A percentile compares a stretch with the other conserved stretches of the same genome.
These are phyloP conservation scores for Lacerta viridis DNA, from an alignment of 2,797 vertebrate genomes.

Conservation along the genomic window DNA sequence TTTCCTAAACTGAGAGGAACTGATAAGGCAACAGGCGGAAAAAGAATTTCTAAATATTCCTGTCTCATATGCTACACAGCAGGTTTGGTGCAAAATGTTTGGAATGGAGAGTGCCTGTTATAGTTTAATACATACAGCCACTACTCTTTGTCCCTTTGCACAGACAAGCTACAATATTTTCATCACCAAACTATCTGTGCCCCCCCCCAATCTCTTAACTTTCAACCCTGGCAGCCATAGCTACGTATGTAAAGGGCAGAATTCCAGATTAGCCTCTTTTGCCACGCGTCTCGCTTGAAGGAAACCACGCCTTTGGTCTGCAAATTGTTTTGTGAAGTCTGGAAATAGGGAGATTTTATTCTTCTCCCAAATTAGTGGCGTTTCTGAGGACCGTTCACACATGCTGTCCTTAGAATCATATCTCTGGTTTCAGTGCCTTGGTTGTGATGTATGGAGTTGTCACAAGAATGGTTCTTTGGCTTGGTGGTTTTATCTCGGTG, in stretches of 20 bases:
- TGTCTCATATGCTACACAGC: background rate
- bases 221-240: background rate
- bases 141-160: background rate
- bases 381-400: too few relatives aligned
- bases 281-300: too few relatives aligned
- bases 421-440: too few relatives aligned
- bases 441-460: background rate
- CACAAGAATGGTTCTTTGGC: background rate
- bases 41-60: background rate
- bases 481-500: background rate
- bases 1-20: constrained; percentile 29
- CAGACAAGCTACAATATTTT: background rate
- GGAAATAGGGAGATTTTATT: too few relatives aligned
- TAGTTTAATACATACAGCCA: background rate
- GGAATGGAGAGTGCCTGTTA: constrained; percentile 3
- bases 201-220: background rate
- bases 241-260: background rate
- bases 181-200: background rate
- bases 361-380: too few relatives aligned
- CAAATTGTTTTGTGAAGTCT: too few relatives aligned
- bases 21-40: constrained; percentile 36
- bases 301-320: too few relatives aligned
- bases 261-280: too few relatives aligned
- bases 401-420: too few relatives aligned
- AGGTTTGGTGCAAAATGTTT: background rate